These are phyloP conservation scores for Daubentonia madagascariensis DNA, from an alignment of 2,113 vertebrate genomes.

Conservation along the genomic window DNA sequence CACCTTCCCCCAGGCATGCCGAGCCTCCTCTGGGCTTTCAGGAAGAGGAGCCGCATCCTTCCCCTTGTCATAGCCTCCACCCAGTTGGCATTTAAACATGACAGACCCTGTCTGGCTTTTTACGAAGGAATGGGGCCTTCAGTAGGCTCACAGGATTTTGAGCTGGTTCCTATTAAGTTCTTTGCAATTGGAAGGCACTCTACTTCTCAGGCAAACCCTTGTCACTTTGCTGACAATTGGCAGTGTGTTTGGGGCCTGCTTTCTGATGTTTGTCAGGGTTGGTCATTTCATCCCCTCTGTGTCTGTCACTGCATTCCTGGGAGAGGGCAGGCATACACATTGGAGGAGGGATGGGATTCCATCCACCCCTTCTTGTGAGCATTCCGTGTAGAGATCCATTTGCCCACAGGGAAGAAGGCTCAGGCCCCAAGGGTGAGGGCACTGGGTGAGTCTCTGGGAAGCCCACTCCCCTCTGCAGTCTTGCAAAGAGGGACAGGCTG, in stretches of 20 bases:
- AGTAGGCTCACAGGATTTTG: conserved; percentile 14
- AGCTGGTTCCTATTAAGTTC: conserved; percentile 55
- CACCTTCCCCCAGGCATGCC: neutral
- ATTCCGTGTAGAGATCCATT: neutral
- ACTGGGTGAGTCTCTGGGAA: neutral
- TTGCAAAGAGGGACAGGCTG: neutral
- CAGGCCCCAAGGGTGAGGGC: neutral
- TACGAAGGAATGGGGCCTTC: neutral
- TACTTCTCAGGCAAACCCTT: conserved; percentile 44
- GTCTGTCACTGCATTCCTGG: neutral
- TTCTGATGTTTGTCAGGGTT: neutral
- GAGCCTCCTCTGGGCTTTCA: neutral
- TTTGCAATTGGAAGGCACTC: conserved; percentile 47
- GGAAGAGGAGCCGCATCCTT: neutral
- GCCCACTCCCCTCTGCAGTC: neutral
- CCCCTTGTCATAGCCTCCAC: neutral
- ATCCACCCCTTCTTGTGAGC: neutral
- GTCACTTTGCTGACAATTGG: conserved; percentile 48
- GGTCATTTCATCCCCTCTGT: neutral
- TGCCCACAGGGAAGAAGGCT: neutral
- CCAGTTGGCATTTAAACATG: conserved; percentile 59
- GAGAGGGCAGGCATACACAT: neutral
- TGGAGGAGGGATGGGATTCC: neutral
- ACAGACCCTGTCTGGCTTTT: conserved; percentile 39
- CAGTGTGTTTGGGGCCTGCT: neutral